Base-by-base conservation (phyloP, 2,888 invertebrate species). In the Chironomus riparius region DNA sequence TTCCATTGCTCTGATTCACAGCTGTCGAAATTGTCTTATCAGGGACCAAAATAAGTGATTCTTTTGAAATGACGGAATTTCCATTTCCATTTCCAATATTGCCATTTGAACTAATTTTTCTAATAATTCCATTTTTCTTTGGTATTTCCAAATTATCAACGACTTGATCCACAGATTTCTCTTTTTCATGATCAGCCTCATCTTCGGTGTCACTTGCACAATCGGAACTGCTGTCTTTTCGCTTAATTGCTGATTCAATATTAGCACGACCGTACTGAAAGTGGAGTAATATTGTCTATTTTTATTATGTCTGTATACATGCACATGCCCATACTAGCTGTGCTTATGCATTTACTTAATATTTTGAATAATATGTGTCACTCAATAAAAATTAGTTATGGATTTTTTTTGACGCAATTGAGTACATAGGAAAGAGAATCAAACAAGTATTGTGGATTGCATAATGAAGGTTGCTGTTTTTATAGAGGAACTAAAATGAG, bases 251-350 rank as follows among this genome's bases (percentile, higher is more conserved):
- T 15, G 88, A 88, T 82, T 92, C 92, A 80, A 92, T 92, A 82
- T 93, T 92, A 81, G 91, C 90, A 77, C 93, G 86, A 73, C 94
- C 94, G 86, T 92, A 93, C 93, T 94, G 86, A 4, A 87, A 15
- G 6, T 68, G 47, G 5, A 72, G 18, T 2, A 28, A 72, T 56
- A 38, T 56, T 56, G 10, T 38, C 38, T 38, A 38, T 38, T 38
- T 38, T 38, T 38, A n/a, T n/a, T n/a, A 38, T 38, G 38, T 1
- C 38, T 38, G 38, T 10, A 38, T 28, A 5, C 3, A 28, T 10
- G 10, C 38, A 38, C 10, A 7, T 38, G 10, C 2, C 38, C 10
- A 38, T 10, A 10, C 38, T 10, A 10, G 38, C 38, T 38, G 2
- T 38, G 1, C 10, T 7, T 7, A 38, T 38, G 38, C 38, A 38